A percentile compares a stretch with the other conserved stretches of the same genome.
phyloP scores from a whole-genome alignment of 2,888 invertebrate species.

The Criorhina ranunculi region DNA sequence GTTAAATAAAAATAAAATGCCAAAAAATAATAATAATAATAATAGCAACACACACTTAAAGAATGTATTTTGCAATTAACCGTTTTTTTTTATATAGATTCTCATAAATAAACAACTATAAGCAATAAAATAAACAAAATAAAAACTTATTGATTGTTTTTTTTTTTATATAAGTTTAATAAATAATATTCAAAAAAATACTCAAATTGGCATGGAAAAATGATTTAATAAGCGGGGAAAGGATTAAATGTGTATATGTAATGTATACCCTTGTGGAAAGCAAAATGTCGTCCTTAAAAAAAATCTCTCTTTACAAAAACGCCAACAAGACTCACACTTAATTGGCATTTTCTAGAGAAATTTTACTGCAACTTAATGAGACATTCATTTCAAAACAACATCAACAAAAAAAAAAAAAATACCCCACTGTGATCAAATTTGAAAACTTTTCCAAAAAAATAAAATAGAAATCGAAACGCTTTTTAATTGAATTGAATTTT shows the following conservation, averaged over 20 bases:
- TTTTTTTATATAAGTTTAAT: conserved; percentile 45
- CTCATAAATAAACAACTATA: conserved; percentile 40
- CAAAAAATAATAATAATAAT: conserved; percentile 6
- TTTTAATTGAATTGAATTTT: neutral
- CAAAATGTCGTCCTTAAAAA: neutral
- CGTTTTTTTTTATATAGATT: conserved; percentile 37
- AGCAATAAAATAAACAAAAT: conserved; percentile 33
- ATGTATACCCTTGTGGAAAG: conserved; percentile 9
- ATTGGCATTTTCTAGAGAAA: conserved; percentile 64
- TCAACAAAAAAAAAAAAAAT: conserved; percentile 19
- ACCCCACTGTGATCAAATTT: conserved; percentile 24
- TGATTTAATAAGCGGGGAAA: conserved; percentile 52
- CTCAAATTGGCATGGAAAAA: conserved; percentile 63
- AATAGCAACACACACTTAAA: conserved; percentile 16
- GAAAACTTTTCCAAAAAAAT: conserved; percentile 17
- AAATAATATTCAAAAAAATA: conserved; percentile 67
- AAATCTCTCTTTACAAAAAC: conserved; percentile 57
- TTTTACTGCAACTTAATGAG: neutral
- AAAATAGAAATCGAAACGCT: conserved; percentile 21
- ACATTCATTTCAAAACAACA: conserved; percentile 7
- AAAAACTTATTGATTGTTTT: conserved; percentile 26
- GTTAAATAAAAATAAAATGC: conserved; percentile 31
- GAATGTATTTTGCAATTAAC: conserved; percentile 11
- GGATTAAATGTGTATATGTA: conserved; percentile 62
- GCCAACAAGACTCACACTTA: conserved; percentile 62